These are phyloP conservation scores for Lottia gigantea DNA, from an alignment of 2,888 invertebrate genomes.

Conservation along the genomic window DNA sequence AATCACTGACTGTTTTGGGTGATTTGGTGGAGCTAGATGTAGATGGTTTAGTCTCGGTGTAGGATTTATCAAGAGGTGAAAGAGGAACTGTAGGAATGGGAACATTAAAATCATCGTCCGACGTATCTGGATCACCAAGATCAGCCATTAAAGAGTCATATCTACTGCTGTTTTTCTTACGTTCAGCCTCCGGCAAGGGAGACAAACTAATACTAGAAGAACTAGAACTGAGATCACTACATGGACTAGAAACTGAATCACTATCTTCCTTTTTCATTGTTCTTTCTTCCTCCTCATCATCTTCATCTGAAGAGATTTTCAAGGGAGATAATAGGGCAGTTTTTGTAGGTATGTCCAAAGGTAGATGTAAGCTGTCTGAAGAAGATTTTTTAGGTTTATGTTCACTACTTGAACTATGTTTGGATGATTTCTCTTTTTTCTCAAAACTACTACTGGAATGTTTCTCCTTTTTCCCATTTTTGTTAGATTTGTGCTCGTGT, in stretches of 20 bases:
- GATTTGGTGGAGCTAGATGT: constrained; percentile 4
- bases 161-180: constrained; percentile 11
- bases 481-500: constrained; percentile 16
- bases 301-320: constrained; percentile 29
- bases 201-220: constrained; percentile 8
- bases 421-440: neutral
- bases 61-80: constrained; percentile 21
- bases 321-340: constrained; percentile 18
- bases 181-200: constrained; percentile 2
- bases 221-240: constrained; percentile 11
- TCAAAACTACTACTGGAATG: constrained; percentile 9
- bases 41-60: constrained; percentile 6
- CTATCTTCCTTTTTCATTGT: constrained; percentile 22
- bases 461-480: constrained; percentile 21
- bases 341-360: constrained; percentile 1
- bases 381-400: constrained; percentile 6
- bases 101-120: constrained; percentile 24
- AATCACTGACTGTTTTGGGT: constrained; percentile 14
- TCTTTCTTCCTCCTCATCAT: constrained; percentile 26
- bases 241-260: constrained; percentile 21
- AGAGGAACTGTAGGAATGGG: constrained; percentile 18
- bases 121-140: constrained; percentile 16
- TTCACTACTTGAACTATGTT: constrained; percentile 1
- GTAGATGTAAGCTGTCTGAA: constrained; percentile 4
- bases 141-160: constrained; percentile 21